Conservation (phyloP, 2,113 vertebrate species). For the Pogona vitticeps region DNA sequence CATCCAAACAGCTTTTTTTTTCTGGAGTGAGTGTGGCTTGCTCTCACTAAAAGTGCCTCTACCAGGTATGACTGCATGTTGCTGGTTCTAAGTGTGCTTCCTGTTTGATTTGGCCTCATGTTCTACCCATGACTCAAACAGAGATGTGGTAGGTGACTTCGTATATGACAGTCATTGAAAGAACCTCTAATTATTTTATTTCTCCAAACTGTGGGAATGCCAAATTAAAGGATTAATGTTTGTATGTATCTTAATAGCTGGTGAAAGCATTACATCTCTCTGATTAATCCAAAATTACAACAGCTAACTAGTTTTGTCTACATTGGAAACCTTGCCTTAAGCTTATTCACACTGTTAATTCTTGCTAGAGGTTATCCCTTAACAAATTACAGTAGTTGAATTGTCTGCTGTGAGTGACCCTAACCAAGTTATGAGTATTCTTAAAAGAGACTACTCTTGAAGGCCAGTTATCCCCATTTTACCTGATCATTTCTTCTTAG, state of each 20-base stretch:
- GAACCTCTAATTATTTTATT: background rate
- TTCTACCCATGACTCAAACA: background rate
- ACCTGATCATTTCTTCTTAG: background rate
- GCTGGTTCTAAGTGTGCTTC: background rate
- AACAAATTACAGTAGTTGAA: background rate
- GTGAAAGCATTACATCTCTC: background rate
- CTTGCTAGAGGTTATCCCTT: background rate
- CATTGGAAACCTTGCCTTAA: background rate
- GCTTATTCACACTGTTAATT: background rate
- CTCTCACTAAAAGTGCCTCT: background rate
- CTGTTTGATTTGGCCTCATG: background rate
- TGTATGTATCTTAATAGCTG: background rate
- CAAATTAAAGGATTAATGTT: background rate
- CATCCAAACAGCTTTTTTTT: background rate
- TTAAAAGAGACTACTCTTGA: background rate
- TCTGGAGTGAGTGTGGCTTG: background rate
- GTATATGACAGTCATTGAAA: background rate
- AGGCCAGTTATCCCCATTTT: background rate
- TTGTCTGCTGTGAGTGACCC: background rate
- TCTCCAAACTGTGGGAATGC: background rate
- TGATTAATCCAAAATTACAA: background rate
- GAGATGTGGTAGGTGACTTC: background rate
- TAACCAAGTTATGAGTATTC: background rate
- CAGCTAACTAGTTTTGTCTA: background rate
- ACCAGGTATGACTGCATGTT: background rate